phyloP scores from a whole-genome alignment of 1,140 invertebrate genomes.

The Glossosoma conforme region DNA sequence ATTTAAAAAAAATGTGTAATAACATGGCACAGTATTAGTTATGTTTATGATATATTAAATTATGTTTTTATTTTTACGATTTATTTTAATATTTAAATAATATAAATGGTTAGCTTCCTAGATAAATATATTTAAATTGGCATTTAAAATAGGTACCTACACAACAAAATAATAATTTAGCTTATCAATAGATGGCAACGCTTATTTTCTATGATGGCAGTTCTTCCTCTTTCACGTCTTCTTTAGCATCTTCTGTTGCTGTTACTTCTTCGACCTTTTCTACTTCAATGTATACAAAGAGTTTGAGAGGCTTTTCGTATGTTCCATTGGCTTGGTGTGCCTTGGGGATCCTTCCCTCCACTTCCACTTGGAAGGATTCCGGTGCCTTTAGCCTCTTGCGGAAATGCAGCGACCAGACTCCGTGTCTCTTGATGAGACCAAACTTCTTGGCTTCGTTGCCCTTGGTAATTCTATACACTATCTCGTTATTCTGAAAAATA shows the following conservation, averaged over 20 bases:
- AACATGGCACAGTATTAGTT: no score
- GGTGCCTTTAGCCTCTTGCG: constrained; percentile 52
- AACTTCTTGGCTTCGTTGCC: constrained; percentile 64
- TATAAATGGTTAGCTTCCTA: no score
- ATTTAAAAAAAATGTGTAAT: no score
- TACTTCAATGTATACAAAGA: constrained; percentile 27
- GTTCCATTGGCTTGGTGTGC: constrained; percentile 34
- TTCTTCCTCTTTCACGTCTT: no score
- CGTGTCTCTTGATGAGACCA: constrained; percentile 58
- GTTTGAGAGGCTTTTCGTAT: constrained; percentile 51
- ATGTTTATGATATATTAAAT: no score
- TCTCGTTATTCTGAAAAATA: constrained; percentile 47
- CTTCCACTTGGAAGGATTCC: constrained; percentile 53
- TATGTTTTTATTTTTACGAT: no score
- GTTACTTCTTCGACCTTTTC: no score
- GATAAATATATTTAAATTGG: no score
- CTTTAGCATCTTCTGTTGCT: no score
- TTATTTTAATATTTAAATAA: no score
- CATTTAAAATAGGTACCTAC: no score
- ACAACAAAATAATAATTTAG: constrained; percentile 6
- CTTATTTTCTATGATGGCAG: constrained; percentile 18
- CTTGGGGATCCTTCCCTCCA: constrained; percentile 48
- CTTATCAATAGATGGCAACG: background rate
- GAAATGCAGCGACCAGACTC: constrained; percentile 61
- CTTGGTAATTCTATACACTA: constrained; percentile 59